Conservation (phyloP, 1,140 invertebrate species). For the Pectinophora gossypiella region DNA sequence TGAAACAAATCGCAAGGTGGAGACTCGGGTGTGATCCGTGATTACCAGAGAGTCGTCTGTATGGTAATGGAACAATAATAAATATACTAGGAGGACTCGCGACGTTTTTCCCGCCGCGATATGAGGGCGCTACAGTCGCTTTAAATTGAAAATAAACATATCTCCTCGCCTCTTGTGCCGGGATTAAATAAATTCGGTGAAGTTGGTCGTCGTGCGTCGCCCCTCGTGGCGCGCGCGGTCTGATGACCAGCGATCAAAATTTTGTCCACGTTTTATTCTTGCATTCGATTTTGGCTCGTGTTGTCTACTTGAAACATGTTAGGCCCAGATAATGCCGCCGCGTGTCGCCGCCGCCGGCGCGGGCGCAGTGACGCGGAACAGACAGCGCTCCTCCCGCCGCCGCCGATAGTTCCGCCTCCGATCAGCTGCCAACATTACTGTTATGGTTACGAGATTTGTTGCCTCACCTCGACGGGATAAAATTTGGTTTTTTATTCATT, state of each 20-base stretch:
- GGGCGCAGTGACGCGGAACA: slow-evolving; percentile 18
- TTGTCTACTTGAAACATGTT: too few species aligned
- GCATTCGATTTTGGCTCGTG: too few species aligned
- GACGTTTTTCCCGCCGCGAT: background rate
- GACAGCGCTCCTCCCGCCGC: slow-evolving; percentile 17
- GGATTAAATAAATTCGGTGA: slow-evolving; percentile 33
- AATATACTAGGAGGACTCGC: background rate
- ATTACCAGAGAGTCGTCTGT: background rate
- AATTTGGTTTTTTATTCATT: too few species aligned
- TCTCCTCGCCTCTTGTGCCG: slow-evolving; percentile 23
- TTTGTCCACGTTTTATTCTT: too few species aligned
- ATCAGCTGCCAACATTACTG: too few species aligned
- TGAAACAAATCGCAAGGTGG: too few species aligned
- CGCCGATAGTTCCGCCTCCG: background rate
- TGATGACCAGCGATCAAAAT: too few species aligned
- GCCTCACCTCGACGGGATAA: too few species aligned
- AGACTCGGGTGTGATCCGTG: too few species aligned
- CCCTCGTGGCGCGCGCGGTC: background rate
- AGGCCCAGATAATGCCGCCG: too few species aligned
- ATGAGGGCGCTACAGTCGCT: slow-evolving; percentile 23
- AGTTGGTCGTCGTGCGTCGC: slow-evolving; percentile 6
- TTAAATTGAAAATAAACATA: slow-evolving; percentile 40
- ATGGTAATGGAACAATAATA: slow-evolving; percentile 2
- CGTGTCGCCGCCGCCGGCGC: too few species aligned
- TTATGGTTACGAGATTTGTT: too few species aligned